Base-by-base conservation (phyloP, 2,797 vertebrate species). In the Scomberomorus guttatus region DNA sequence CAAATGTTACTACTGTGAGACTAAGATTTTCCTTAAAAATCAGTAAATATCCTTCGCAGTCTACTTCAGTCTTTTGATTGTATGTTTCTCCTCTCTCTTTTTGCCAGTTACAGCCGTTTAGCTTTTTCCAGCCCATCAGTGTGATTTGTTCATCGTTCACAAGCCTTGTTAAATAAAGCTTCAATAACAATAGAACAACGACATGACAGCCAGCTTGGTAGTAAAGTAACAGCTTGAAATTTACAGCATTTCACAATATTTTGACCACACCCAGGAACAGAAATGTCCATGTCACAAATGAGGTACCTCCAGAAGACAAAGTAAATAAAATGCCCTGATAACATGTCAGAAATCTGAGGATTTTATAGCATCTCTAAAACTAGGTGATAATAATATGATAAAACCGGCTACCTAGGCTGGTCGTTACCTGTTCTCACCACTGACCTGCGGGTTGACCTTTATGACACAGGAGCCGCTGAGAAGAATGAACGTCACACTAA, bases 371-470 rank as follows among this genome's bases (percentile, higher is more conserved):
- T 5, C 5, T 10, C 50, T 50, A 59, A 60, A 62, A 27, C 1
- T 17, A 57, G 14, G 37, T 5, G 6, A 78, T n/a, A n/a, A n/a
- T n/a, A n/a, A n/a, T n/a, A n/a, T n/a, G n/a, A 46, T 10, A n/a
- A 4, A 46, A 46, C 6, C 0, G 6, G 15, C 34, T 0, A 52
- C 10, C 46, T 13, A 37, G 65, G 1, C 56, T 9, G 18, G 12
- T 17, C 37, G 27, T 58, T 61, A 89, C 52, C 64, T 67, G 39
- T 42, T 48, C 14, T 46, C n/a, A 39, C 17, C 42, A 34, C 24
- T 32, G 64, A 85, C 58, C 75, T 54, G 60, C 12, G 14, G 3
- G 44, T 27, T 80, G 3, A 61, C 48, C 58, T 77, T 18, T 63
- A 69, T 2, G 0, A 73, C 61, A 51, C n/a, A 0, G 27, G 27